These are phyloP conservation scores for Meiosimyza decipiens DNA, from an alignment of 2,888 invertebrate genomes.

Conservation along the genomic window DNA sequence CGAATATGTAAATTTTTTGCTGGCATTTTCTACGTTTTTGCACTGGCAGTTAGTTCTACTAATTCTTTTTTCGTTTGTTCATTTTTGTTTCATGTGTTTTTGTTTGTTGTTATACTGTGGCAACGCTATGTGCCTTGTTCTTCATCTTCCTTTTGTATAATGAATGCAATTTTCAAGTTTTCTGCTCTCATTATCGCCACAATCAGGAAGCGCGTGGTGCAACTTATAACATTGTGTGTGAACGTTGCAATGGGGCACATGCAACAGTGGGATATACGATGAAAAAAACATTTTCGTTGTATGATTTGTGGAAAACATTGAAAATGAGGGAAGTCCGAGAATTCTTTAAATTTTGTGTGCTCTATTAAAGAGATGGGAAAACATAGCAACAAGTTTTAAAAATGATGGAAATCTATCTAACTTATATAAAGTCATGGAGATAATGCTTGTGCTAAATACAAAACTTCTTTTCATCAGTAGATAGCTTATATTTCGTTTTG, in stretches of 20 bases:
- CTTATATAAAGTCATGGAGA: too few relatives aligned
- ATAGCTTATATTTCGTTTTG: too few relatives aligned
- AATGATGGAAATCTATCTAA: too few relatives aligned
- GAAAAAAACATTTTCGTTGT: too few relatives aligned
- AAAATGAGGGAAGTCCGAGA: too few relatives aligned
- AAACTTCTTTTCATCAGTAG: too few relatives aligned
- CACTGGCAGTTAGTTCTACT: conserved; percentile 7
- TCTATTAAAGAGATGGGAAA: too few relatives aligned
- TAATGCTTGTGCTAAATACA: too few relatives aligned
- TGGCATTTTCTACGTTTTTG: conserved; percentile 18
- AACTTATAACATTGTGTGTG: neutral
- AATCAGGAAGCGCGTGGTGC: conserved; percentile 46
- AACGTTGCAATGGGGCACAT: neutral
- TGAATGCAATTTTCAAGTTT: conserved; percentile 63
- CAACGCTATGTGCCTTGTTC: conserved; percentile 24
- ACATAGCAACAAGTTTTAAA: too few relatives aligned
- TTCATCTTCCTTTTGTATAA: conserved; percentile 49
- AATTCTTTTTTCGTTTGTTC: conserved; percentile 12
- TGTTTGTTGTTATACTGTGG: conserved; percentile 16
- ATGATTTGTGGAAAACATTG: too few relatives aligned
- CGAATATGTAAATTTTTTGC: conserved; percentile 32
- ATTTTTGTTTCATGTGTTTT: conserved; percentile 14
- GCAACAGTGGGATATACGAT: conserved; percentile 10
- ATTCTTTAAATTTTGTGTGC: too few relatives aligned
- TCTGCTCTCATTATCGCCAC: conserved; percentile 56